Evolutionary conservation across 2,797 vertebrate genomes (phyloP).

Genomic region (Chelidonichthys spinosus): DNA sequence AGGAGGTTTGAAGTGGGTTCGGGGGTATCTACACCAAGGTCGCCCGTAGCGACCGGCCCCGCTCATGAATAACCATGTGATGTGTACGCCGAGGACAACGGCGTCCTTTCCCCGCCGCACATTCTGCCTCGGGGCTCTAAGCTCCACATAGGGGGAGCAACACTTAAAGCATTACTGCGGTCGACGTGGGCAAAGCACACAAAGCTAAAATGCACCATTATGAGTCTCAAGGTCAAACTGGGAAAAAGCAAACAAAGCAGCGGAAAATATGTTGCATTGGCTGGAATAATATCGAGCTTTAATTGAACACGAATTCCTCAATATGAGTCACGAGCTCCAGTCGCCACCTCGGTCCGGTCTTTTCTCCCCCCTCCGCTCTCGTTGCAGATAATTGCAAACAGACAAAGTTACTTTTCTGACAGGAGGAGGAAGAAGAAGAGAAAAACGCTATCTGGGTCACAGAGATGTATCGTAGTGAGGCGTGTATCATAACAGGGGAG

Average conservation of each 20-base stretch:
- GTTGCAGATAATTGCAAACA: conserved; percentile 77
- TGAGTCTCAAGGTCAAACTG: conserved; percentile 33
- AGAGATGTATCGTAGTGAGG: conserved; percentile 31
- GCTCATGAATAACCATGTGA: conserved; percentile 73
- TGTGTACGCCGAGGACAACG: conserved; percentile 58
- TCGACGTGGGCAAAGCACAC: conserved; percentile 18
- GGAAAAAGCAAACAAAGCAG: conserved; percentile 41
- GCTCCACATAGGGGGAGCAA: background rate
- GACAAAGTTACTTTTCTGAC: conserved; percentile 63
- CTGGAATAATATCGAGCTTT: conserved; percentile 71
- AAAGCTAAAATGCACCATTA: conserved; percentile 23
- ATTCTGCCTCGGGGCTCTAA: conserved; percentile 39
- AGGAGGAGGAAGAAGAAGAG: conserved; percentile 52
- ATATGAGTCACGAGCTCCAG: conserved; percentile 67
- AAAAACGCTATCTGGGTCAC: conserved; percentile 66
- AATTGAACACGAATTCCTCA: conserved; percentile 70
- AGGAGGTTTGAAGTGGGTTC: conserved; percentile 60
- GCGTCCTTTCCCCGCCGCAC: conserved; percentile 54
- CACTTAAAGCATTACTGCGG: conserved; percentile 18
- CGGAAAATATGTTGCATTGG: conserved; percentile 65
- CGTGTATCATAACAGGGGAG: conserved; percentile 36
- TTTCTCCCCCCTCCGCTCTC: conserved; percentile 52
- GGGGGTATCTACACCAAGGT: conserved; percentile 65
- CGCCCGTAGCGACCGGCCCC: conserved; percentile 36
- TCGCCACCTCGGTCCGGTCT: conserved; percentile 62